Percentiles rank a stretch among this genome's conserved stretches.
These are phyloP conservation scores for Cordilura impudica DNA, from an alignment of 2,888 invertebrate genomes.

Conservation along the genomic window DNA sequence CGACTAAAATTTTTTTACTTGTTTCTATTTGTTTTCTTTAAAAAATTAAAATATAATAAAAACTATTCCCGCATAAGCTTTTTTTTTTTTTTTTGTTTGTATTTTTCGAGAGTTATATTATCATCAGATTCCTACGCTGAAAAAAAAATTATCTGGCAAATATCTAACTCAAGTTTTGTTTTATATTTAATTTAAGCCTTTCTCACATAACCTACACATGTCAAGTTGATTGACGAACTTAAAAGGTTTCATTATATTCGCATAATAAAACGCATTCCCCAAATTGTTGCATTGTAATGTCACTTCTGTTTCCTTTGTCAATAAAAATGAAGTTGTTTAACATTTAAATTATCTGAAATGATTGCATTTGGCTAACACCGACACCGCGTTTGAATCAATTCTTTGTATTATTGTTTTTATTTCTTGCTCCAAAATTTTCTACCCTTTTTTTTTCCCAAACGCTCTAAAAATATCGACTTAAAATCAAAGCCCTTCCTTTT, in stretches of 20 bases:
- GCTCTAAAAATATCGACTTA: not conserved
- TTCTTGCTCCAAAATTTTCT: not conserved
- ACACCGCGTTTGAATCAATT: constrained; percentile 31
- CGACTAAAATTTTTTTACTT: too few relatives aligned
- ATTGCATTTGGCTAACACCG: constrained; percentile 37
- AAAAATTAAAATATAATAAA: too few relatives aligned
- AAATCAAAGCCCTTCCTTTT: constrained; percentile 40
- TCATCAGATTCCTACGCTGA: too few relatives aligned
- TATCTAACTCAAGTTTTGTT: too few relatives aligned
- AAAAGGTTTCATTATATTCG: not conserved
- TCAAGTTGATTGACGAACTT: not conserved
- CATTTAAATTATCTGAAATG: constrained; percentile 50
- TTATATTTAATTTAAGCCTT: too few relatives aligned
- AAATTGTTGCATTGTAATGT: constrained; percentile 53
- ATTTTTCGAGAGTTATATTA: too few relatives aligned
- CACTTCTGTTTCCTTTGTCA: constrained; percentile 49
- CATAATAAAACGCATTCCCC: constrained; percentile 32
- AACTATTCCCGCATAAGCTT: too few relatives aligned
- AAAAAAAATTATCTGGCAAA: too few relatives aligned
- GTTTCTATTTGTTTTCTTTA: too few relatives aligned
- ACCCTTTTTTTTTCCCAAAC: not conserved
- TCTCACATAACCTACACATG: too few relatives aligned
- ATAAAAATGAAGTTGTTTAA: constrained; percentile 61
- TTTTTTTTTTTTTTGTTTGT: too few relatives aligned
- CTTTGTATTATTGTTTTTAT: not conserved